A percentile compares a stretch with the other conserved stretches of the same genome.
phyloP scores from a whole-genome alignment of 1,140 invertebrate genomes.

The Fopius arisanus region DNA sequence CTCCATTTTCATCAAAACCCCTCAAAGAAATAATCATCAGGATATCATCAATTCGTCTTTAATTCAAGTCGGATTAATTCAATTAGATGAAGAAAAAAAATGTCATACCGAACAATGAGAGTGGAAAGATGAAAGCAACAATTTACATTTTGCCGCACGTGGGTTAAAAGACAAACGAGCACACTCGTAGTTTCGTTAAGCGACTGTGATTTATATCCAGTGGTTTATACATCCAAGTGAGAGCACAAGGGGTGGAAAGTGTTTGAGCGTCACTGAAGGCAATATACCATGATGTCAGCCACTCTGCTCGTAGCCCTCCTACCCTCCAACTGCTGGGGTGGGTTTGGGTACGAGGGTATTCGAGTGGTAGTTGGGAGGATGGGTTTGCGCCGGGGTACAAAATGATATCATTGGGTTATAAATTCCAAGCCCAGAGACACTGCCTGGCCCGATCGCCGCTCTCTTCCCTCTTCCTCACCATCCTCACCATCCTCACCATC shows the following conservation, averaged over 20 bases:
- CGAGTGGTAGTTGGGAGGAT: conserved; percentile 9
- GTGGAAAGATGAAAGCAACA: background rate
- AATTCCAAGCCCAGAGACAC: conserved; percentile 61
- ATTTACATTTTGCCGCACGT: conserved; percentile 24
- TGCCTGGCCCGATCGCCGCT: conserved; percentile 49
- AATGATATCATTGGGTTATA: conserved; percentile 65
- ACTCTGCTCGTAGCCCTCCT: conserved; percentile 43
- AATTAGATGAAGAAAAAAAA: background rate
- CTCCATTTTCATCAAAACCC: background rate
- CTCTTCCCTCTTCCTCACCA: conserved; percentile 33
- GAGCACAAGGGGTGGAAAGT: conserved; percentile 43
- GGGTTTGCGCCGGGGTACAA: conserved; percentile 56
- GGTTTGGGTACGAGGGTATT: conserved; percentile 34
- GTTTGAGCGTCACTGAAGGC: conserved; percentile 58
- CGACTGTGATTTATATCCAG: conserved; percentile 47
- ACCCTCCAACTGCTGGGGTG: conserved; percentile 25
- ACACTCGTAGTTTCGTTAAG: conserved; percentile 38
- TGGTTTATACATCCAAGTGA: conserved; percentile 25
- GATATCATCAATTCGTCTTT: no score
- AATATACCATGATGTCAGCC: conserved; percentile 62
- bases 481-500: no score
- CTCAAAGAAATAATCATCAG: no score
- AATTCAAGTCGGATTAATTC: no score
- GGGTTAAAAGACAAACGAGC: conserved; percentile 26
- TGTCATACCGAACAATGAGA: background rate